Evolutionary conservation across 2,888 invertebrate genomes (phyloP).

Genomic region (Volucella bombylans): DNA sequence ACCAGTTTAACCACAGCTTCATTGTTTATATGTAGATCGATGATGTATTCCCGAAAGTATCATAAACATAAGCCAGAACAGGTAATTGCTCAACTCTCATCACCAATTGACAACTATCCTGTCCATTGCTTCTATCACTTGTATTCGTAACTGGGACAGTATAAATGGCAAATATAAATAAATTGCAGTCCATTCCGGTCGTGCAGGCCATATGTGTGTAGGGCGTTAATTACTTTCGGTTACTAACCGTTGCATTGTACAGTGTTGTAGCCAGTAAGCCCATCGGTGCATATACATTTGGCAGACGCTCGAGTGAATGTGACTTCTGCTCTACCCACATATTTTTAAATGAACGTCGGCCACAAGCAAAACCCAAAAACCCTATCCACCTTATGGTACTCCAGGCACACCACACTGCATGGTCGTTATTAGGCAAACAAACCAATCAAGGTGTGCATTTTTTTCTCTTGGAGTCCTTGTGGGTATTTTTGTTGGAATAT

Average conservation of each 20-base stretch:
- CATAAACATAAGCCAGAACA: constrained; percentile 35
- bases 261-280: not conserved
- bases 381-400: constrained; percentile 48
- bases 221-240: constrained; percentile 55
- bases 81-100: constrained; percentile 54
- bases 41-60: constrained; percentile 19
- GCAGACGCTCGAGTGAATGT: not conserved
- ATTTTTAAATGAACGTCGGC: constrained; percentile 49
- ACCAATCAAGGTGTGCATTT: constrained; percentile 56
- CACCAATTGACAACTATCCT: constrained; percentile 39
- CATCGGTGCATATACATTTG: constrained; percentile 22
- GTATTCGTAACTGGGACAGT: constrained; percentile 12
- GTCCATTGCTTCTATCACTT: constrained; percentile 39
- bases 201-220: constrained; percentile 27
- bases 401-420: not conserved
- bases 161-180: not conserved
- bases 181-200: constrained; percentile 25
- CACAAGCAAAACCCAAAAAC: constrained; percentile 41
- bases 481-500: constrained; percentile 18
- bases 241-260: constrained; percentile 16
- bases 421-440: constrained; percentile 48
- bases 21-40: constrained; percentile 52
- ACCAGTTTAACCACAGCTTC: constrained; percentile 16
- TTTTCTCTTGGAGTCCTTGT: not conserved
- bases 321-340: constrained; percentile 31